These are phyloP conservation scores for Microchrysa polita DNA, from an alignment of 2,888 invertebrate species.

Conservation along the genomic window DNA sequence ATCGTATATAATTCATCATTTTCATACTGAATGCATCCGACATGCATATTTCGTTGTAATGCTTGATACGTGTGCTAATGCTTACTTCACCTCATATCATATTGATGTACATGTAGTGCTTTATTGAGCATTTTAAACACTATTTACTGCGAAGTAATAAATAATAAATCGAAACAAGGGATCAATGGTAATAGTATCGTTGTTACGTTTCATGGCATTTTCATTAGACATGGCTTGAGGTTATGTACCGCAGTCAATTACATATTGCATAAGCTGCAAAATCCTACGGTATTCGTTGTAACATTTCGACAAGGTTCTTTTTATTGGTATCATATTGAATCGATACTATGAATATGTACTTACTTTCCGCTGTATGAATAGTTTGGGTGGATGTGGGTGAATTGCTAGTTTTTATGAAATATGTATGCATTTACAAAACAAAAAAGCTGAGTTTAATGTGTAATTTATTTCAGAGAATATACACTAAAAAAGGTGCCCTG, in stretches of 20 bases:
- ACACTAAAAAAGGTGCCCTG: no score
- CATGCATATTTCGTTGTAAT: background rate
- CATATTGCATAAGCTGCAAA: background rate
- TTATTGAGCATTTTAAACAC: constrained; percentile 18
- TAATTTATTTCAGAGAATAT: no score
- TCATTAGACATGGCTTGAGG: background rate
- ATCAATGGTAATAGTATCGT: background rate
- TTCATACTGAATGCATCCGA: constrained; percentile 37
- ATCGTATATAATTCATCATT: constrained; percentile 28
- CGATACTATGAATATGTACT: no score
- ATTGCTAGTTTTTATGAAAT: no score
- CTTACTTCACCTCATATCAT: background rate
- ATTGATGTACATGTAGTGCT: background rate
- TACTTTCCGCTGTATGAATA: no score
- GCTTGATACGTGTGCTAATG: no score
- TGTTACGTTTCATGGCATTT: background rate
- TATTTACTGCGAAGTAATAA: background rate
- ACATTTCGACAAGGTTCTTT: no score
- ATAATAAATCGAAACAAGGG: constrained; percentile 6
- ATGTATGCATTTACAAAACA: no score
- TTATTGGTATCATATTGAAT: no score
- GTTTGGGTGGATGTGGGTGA: no score
- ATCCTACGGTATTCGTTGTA: no score
- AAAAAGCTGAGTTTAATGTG: no score
- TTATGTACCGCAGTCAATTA: background rate